phyloP scores from a whole-genome alignment of 2,888 invertebrate genomes.

The Synergus japonicus region DNA sequence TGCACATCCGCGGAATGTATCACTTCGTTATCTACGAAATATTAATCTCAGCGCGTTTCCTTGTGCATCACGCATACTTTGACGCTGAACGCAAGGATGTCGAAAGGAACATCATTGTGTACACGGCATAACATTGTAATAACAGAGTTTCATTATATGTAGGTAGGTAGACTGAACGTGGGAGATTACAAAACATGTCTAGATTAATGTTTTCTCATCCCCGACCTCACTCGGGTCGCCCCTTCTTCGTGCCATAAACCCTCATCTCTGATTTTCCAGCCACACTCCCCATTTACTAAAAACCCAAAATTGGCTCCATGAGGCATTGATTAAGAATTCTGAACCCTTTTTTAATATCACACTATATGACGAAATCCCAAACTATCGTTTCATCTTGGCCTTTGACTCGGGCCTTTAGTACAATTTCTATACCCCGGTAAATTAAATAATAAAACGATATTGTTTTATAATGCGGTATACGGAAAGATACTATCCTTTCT shows the following conservation, averaged over 20 bases:
- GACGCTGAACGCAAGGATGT: slow-evolving; percentile 49
- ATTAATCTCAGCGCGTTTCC: slow-evolving; percentile 44
- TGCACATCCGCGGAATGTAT: slow-evolving; percentile 44
- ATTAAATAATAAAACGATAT: too few species aligned
- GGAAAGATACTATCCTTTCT: background rate
- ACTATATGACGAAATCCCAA: background rate
- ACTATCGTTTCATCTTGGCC: too few species aligned
- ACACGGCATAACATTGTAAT: slow-evolving; percentile 74
- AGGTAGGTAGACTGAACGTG: slow-evolving; percentile 64
- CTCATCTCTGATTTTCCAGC: slow-evolving; percentile 10
- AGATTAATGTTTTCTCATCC: slow-evolving; percentile 77
- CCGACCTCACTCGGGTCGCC: slow-evolving; percentile 59
- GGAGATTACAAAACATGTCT: slow-evolving; percentile 76
- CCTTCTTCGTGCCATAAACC: slow-evolving; percentile 42
- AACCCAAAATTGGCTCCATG: background rate
- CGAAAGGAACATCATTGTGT: slow-evolving; percentile 70
- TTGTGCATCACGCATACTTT: too few species aligned
- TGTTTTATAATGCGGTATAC: background rate
- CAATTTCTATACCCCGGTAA: too few species aligned
- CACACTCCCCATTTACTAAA: background rate
- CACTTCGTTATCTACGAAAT: background rate
- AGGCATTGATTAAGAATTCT: background rate
- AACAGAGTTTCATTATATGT: slow-evolving; percentile 75
- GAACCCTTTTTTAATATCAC: background rate
- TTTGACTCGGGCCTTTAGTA: too few species aligned